Evolutionary conservation across 2,113 vertebrate genomes (phyloP), one percentile per base, ranked within the genome.

Genomic region (Onychostruthus taczanowskii): DNA sequence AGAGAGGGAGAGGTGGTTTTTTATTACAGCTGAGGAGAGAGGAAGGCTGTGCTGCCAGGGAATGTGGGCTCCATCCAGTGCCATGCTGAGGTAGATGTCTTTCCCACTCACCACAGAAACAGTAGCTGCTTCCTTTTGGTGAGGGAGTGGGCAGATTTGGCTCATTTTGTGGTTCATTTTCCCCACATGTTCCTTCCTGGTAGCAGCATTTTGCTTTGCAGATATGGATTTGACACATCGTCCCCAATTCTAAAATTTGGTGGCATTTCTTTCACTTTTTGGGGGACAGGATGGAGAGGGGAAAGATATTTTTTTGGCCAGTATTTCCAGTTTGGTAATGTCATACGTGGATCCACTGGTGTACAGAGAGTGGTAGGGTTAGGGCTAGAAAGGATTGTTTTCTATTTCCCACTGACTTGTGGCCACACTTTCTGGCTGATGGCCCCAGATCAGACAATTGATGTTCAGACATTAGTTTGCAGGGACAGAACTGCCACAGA

Each of bases 1-100:
- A 94, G 86, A 92, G 96, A 94, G 76, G 82, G 50, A 89, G 55
- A 89, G 30, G 61, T 81, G 68, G 89, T 20, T 78, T 85, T 87
- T 90, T 79, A 30, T 89, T 87, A 78, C 80, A 49, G 69, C 16
- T 47, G 66, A 90, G 64, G 44, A 90, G 56, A 84, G 47, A 16
- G 13, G n/a, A 90, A 69, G 41, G 46, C 13, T 86, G 66, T 56
- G 20, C 55, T 88, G 78, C 53, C 52, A 53, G 37, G 76, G 64
- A 69, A 26, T 1, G 2, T 22, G 50, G 85, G 77, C 35, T 77
- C 49, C 52, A 87, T 91, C 75, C 56, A 78, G 33, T 67, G 30
- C 75, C 39, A 24, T 16, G 4, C 46, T 50, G 77, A 73, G 23
- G 46, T 13, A 44, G 49, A 43, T 47, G n/a, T 37, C 33, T 66